These are phyloP conservation scores for Sciurus carolinensis DNA, from an alignment of 2,797 vertebrate genomes.

Conservation along the genomic window DNA sequence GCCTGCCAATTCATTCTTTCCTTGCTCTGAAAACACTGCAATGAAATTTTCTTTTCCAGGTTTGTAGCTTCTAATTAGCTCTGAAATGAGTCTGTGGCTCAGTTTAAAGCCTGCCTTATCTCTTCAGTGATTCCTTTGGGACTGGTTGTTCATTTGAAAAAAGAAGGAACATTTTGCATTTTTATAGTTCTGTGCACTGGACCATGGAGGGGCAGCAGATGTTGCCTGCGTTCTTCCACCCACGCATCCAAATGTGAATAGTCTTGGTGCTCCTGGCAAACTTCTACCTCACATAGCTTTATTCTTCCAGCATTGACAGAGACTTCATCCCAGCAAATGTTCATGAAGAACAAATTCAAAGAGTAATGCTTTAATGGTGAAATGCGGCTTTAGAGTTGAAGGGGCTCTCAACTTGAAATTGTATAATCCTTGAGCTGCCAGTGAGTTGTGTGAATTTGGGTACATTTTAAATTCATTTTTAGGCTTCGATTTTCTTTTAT, in stretches of 20 bases:
- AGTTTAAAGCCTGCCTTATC: constrained; percentile 73
- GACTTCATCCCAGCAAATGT: constrained; percentile 12
- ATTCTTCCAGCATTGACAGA: constrained; percentile 9
- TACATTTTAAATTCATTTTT: not conserved
- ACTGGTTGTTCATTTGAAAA: constrained; percentile 76
- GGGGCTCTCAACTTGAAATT: not conserved
- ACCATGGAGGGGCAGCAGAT: constrained; percentile 80
- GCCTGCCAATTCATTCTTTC: constrained; percentile 56
- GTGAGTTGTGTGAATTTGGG: not conserved
- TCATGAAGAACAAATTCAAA: constrained; percentile 49
- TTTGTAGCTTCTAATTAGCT: constrained; percentile 79
- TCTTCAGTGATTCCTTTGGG: constrained; percentile 79
- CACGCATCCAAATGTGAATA: constrained; percentile 74
- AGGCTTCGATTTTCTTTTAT: not conserved
- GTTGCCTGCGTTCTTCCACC: constrained; percentile 68
- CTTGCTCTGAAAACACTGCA: constrained; percentile 38
- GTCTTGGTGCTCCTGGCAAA: constrained; percentile 70
- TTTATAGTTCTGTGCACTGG: constrained; percentile 76
- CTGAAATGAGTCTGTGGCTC: constrained; percentile 74
- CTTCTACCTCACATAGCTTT: constrained; percentile 34
- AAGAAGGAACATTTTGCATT: constrained; percentile 77
- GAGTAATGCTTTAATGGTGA: not conserved
- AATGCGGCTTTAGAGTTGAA: not conserved
- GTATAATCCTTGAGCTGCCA: not conserved
- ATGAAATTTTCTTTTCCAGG: constrained; percentile 66